These are phyloP conservation scores for Catharus fuscescens DNA, from an alignment of 2,113 vertebrate genomes.

Conservation along the genomic window DNA sequence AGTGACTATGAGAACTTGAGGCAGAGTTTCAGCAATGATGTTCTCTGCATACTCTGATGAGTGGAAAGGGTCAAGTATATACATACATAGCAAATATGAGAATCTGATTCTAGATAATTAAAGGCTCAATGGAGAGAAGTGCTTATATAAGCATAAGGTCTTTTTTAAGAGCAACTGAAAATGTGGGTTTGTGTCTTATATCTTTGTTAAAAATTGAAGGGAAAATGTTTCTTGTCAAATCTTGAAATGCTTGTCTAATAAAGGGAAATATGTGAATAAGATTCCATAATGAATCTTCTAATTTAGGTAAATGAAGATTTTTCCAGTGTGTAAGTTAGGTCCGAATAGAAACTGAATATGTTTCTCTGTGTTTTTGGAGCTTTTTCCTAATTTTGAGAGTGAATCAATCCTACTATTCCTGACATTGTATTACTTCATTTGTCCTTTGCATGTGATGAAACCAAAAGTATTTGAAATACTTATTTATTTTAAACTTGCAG, in stretches of 20 bases:
- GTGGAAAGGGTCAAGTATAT: not conserved
- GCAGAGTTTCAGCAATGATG: not conserved
- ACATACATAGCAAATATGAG: not conserved
- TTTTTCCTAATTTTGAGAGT: not conserved
- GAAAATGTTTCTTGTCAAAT: not conserved
- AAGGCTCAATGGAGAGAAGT: not conserved
- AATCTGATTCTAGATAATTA: not conserved
- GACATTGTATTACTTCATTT: not conserved
- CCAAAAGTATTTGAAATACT: not conserved
- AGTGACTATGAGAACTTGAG: not conserved
- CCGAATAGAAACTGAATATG: not conserved
- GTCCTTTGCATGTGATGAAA: not conserved
- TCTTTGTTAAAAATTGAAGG: not conserved
- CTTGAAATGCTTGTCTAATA: not conserved
- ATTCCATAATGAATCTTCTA: not conserved
- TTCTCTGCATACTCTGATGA: not conserved
- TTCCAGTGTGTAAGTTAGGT: not conserved
- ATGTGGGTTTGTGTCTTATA: not conserved
- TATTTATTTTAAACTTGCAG: not conserved
- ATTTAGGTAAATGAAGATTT: not conserved
- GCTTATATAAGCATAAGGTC: not conserved
- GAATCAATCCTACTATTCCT: not conserved
- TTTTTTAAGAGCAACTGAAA: not conserved
- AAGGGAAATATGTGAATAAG: not conserved
- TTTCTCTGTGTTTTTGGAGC: not conserved